phyloP scores from a whole-genome alignment of 1,140 invertebrate genomes.

The Hyles euphorbiae region DNA sequence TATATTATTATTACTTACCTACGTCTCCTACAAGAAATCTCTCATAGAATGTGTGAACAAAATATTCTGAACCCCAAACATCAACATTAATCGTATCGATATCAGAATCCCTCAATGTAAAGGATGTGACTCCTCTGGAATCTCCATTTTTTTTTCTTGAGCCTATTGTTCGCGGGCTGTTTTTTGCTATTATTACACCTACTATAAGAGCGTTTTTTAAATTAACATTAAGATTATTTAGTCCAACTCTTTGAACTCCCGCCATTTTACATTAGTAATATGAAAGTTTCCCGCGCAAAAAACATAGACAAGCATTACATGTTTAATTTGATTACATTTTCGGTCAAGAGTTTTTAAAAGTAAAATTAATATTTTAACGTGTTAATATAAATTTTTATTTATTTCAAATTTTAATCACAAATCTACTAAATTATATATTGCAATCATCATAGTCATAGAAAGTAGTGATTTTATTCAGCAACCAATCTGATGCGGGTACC shows the following conservation, averaged over 20 bases:
- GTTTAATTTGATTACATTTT: too few relatives aligned
- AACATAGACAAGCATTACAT: too few relatives aligned
- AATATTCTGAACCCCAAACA: conserved; percentile 80
- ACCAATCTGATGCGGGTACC: too few relatives aligned
- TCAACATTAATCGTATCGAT: conserved; percentile 82
- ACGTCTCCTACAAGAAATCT: conserved; percentile 80
- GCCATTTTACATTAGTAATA: conserved; percentile 39
- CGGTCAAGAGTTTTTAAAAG: too few relatives aligned
- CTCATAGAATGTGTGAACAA: conserved; percentile 75
- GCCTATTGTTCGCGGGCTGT: conserved; percentile 48
- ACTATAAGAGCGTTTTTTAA: conserved; percentile 62
- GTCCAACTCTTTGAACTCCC: conserved; percentile 58
- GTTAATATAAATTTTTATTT: too few relatives aligned
- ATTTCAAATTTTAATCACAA: too few relatives aligned
- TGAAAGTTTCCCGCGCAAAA: conserved; percentile 4
- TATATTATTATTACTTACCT: conserved; percentile 57
- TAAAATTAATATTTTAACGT: too few relatives aligned
- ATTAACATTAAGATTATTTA: conserved; percentile 67
- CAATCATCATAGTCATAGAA: too few relatives aligned
- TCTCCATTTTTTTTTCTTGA: conserved; percentile 65
- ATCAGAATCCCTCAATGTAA: conserved; percentile 81
- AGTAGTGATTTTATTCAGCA: too few relatives aligned
- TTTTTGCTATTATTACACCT: conserved; percentile 69
- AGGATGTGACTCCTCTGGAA: conserved; percentile 79
- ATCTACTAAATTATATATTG: too few relatives aligned